These are phyloP conservation scores for Megaptera novaeangliae DNA, from an alignment of 2,113 vertebrate species.

Conservation along the genomic window DNA sequence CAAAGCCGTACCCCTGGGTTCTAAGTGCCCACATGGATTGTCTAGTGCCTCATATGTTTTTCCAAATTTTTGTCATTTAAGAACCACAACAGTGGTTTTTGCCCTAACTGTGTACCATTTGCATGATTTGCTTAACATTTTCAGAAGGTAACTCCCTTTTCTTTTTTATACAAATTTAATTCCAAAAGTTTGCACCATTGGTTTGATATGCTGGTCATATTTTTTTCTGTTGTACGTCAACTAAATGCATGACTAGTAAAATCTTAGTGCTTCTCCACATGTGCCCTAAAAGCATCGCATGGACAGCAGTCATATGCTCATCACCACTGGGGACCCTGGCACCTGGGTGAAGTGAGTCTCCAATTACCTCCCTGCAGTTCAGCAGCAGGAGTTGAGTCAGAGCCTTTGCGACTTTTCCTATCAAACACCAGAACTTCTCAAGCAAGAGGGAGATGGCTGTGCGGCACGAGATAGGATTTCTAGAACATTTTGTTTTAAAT, in stretches of 20 bases:
- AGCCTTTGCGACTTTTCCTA: background rate
- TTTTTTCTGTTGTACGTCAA: background rate
- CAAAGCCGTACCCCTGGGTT: background rate
- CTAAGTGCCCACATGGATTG: fast-evolving
- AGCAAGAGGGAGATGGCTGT: background rate
- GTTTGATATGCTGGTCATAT: background rate
- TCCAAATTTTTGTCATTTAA: background rate
- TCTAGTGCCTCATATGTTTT: background rate
- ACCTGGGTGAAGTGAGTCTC: background rate
- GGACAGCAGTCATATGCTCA: fast-evolving
- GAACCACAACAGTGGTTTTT: background rate
- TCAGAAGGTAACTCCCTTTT: background rate
- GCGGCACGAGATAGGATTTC: background rate
- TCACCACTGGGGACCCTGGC: background rate
- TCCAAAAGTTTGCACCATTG: background rate
- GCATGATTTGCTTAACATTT: background rate
- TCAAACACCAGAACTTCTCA: background rate
- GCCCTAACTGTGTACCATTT: background rate
- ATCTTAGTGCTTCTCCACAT: background rate
- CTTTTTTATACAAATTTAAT: background rate
- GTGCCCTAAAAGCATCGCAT: background rate
- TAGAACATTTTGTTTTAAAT: background rate
- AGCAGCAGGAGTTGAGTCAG: background rate
- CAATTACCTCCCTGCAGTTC: fast-evolving
- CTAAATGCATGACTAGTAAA: background rate